Evolutionary conservation across 2,888 invertebrate species (phyloP).

Genomic region (Epirrhoe alternata): DNA sequence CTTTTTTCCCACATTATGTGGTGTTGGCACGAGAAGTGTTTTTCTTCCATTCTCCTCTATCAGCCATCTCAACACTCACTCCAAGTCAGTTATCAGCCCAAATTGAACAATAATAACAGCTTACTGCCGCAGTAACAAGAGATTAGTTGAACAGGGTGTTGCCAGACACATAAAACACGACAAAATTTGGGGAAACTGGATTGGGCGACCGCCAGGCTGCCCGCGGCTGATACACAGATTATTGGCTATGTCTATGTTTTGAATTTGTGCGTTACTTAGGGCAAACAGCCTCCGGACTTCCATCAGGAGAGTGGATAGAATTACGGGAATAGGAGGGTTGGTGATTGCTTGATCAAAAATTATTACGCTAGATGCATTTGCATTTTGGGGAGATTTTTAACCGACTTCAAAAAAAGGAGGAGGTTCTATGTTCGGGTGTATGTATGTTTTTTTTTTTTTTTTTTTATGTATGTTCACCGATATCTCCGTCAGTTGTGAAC

Average conservation of each 20-base stretch:
- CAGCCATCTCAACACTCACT: too few relatives aligned
- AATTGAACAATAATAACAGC: slow-evolving; percentile 25
- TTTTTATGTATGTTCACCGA: too few relatives aligned
- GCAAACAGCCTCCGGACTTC: slow-evolving; percentile 9
- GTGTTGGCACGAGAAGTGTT: too few relatives aligned
- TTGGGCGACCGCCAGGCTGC: slow-evolving; percentile 56
- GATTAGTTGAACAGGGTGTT: slow-evolving; percentile 55
- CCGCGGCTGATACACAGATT: slow-evolving; percentile 28
- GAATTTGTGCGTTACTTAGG: slow-evolving; percentile 28
- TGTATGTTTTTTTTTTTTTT: too few relatives aligned
- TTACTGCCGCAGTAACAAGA: slow-evolving; percentile 23
- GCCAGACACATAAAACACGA: slow-evolving; percentile 62
- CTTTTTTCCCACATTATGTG: too few relatives aligned
- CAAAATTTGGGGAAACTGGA: slow-evolving; percentile 46
- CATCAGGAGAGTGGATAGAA: neutral
- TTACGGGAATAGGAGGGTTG: neutral
- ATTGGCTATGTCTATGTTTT: slow-evolving; percentile 37
- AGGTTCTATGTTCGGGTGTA: too few relatives aligned
- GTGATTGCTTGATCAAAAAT: neutral
- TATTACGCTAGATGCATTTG: neutral
- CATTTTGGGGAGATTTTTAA: neutral
- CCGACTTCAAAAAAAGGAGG: too few relatives aligned
- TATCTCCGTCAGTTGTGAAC: too few relatives aligned
- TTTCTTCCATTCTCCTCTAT: too few relatives aligned
- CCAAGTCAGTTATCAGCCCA: slow-evolving; percentile 11